Evolutionary conservation across 2,888 invertebrate species (phyloP).

Genomic region (Isotomurus palustris): DNA sequence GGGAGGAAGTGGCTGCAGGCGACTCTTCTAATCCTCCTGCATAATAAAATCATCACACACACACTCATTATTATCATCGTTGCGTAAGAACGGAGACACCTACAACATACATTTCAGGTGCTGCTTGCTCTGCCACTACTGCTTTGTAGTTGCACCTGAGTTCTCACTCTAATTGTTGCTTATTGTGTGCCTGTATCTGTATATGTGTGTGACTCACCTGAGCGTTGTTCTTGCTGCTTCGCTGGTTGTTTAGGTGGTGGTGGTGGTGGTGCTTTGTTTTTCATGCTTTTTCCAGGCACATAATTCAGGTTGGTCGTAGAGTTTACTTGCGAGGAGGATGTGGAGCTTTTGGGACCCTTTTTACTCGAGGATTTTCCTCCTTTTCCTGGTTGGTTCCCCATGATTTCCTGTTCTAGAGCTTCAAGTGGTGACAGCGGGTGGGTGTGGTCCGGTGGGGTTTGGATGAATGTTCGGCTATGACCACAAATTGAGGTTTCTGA

Average conservation of each 20-base stretch:
- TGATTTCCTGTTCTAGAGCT: neutral
- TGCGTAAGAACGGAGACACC: no score
- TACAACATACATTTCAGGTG: no score
- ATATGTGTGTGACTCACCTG: neutral
- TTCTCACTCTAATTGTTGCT: no score
- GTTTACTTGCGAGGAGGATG: constrained; percentile 3
- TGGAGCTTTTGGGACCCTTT: constrained; percentile 6
- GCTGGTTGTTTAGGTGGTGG: constrained; percentile 10
- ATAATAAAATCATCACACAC: no score
- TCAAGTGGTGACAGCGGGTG: neutral
- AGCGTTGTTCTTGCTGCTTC: no score
- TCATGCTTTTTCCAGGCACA: constrained; percentile 8
- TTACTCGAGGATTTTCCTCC: constrained; percentile 14
- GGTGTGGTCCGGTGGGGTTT: neutral
- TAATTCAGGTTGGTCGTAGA: constrained; percentile 5
- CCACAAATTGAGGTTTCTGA: constrained; percentile 22
- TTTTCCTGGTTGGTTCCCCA: constrained; percentile 42
- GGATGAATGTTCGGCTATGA: constrained; percentile 19
- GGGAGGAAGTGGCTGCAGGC: no score
- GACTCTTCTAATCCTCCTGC: no score
- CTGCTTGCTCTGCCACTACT: no score
- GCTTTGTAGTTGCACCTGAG: neutral
- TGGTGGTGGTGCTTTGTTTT: constrained; percentile 22
- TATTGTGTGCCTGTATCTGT: neutral
- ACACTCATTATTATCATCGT: neutral